Evolutionary conservation across 1,140 invertebrate genomes (phyloP).

Genomic region (Hycleus cichorii): DNA sequence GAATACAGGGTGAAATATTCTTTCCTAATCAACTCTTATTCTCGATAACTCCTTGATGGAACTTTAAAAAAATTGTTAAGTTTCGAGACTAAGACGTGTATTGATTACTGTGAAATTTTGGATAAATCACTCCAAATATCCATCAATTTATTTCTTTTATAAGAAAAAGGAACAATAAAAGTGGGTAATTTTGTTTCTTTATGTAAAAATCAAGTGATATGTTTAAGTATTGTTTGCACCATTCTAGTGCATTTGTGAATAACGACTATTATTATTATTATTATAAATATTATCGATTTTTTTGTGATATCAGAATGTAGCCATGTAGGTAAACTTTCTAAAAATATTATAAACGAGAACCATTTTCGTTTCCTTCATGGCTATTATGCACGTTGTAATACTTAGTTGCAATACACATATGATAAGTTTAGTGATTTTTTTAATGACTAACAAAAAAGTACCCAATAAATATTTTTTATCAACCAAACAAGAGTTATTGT

Average conservation of each 20-base stretch:
- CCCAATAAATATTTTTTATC: slow-evolving; percentile 36
- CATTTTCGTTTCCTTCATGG: slow-evolving; percentile 21
- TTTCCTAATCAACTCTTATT: too few species aligned
- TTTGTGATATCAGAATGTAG: slow-evolving; percentile 28
- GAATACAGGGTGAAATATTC: too few species aligned
- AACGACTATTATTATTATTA: slow-evolving; percentile 12
- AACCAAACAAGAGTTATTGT: neutral
- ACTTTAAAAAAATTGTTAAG: too few species aligned
- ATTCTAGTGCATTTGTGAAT: slow-evolving; percentile 27
- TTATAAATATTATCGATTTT: neutral
- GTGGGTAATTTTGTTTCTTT: slow-evolving; percentile 8
- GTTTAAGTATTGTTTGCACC: slow-evolving; percentile 33
- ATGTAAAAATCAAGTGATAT: slow-evolving; percentile 31
- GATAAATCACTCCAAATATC: too few species aligned
- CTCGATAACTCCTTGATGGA: too few species aligned
- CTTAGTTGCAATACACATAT: slow-evolving; percentile 32
- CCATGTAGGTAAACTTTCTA: slow-evolving; percentile 23
- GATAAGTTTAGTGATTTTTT: slow-evolving; percentile 31
- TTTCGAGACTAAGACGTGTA: too few species aligned
- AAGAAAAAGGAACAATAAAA: neutral
- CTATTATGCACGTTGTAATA: slow-evolving; percentile 32
- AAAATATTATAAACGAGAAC: neutral
- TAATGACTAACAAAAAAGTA: slow-evolving; percentile 29
- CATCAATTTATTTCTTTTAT: too few species aligned
- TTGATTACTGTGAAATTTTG: too few species aligned